Evolutionary conservation across 2,113 vertebrate genomes (phyloP).

Genomic region (Anas platyrhynchos): DNA sequence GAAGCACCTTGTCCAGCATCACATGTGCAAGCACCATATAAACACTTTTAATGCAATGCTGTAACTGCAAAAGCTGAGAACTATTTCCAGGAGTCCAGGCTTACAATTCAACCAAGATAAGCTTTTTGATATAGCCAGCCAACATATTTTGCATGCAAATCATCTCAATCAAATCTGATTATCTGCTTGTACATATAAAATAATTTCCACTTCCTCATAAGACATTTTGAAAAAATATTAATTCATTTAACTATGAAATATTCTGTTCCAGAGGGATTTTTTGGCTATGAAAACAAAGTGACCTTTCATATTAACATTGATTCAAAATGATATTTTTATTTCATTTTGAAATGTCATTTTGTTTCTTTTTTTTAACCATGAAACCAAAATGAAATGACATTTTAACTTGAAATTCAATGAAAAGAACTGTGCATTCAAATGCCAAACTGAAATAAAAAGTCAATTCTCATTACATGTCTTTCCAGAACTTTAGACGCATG

Average conservation of each 20-base stretch:
- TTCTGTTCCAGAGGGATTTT: background rate
- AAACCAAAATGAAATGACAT: conserved; percentile 34
- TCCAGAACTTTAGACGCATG: background rate
- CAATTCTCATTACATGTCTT: background rate
- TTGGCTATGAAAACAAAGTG: conserved; percentile 24
- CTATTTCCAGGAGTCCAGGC: background rate
- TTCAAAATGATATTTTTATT: conserved; percentile 50
- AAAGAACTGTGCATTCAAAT: conserved; percentile 26
- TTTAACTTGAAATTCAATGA: conserved; percentile 29
- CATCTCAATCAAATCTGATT: background rate
- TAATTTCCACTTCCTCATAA: background rate
- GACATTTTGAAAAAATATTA: background rate
- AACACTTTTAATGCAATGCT: background rate
- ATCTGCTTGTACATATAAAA: background rate
- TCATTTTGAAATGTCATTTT: conserved; percentile 50
- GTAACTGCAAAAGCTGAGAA: background rate
- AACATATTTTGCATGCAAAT: background rate
- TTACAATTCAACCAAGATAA: background rate
- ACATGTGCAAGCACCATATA: accelerated
- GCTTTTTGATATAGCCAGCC: background rate
- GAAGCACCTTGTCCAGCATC: background rate
- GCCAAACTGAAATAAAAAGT: background rate
- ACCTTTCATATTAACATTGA: conserved; percentile 54
- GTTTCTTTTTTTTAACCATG: background rate
- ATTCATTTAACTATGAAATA: background rate